Base-by-base conservation (phyloP, 2,888 invertebrate genomes). In the Lutraria lutraria region DNA sequence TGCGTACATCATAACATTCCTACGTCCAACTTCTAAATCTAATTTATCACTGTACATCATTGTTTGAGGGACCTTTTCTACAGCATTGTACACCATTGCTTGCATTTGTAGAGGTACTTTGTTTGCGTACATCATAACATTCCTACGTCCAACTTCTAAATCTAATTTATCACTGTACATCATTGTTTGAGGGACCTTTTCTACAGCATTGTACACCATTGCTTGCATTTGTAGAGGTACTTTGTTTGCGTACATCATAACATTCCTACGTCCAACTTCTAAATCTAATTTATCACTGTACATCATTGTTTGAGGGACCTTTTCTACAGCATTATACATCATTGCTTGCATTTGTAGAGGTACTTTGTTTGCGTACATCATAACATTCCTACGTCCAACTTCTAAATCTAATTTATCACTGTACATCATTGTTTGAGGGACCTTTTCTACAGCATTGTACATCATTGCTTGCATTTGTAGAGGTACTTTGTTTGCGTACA, bases 1-100 rank as follows among this genome's bases (percentile, higher is more conserved):
- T 43, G 43, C 43, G 34, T 82, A 82, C 82, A 60, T 60, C 82
- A 81, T 81, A 8, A 81, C 81, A 56, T 82, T 54, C 0, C 13
- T 16, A 31, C 53, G 25, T 1, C 12, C 10, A 43, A 43, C 2
- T 52, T 81, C 54, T 0, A 25, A 12, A 54, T 81, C 54, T 21
- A 15, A 3, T 56, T 56, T 8, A 16, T 16, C 21, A 16, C 34
- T 82, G 29, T 82, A 82, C 82, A 56, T 25, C 82, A 82, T 82
- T 56, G 29, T 60, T 60, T 13, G 60, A 56, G 82, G 82, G 19
- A 43, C 8, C 16, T 81, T 25, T 21, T 16, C 15, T 56, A 31
- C 15, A 16, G 1, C 31, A 16, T 29, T 82, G 16, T 82, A 82
- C 82, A 56, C 12, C 82, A 82, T 82, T 56, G 15, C 56, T 60